phyloP scores from a whole-genome alignment of 1,140 invertebrate genomes.

The Ceratina australensis region DNA sequence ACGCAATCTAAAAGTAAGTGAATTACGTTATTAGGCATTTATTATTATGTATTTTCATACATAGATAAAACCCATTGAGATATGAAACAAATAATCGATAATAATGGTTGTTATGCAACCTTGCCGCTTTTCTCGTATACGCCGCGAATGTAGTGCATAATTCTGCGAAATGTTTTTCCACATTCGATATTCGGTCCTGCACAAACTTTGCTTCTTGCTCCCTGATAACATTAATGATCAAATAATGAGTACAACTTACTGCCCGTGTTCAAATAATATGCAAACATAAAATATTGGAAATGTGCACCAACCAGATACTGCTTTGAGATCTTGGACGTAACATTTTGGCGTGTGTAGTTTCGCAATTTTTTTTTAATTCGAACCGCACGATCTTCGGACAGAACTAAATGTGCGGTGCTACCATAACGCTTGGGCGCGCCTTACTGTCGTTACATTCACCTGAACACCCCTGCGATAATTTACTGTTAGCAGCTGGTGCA shows the following conservation, averaged over 20 bases:
- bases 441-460: slow-evolving; percentile 2
- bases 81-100: slow-evolving; percentile 47
- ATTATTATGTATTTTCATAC: too few relatives aligned
- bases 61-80: neutral
- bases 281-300: neutral
- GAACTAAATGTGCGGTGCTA: neutral
- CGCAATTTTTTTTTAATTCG: slow-evolving; percentile 22
- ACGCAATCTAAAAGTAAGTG: slow-evolving; percentile 79
- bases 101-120: slow-evolving; percentile 73
- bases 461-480: slow-evolving; percentile 53
- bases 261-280: neutral
- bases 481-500: slow-evolving; percentile 66
- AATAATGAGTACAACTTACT: neutral
- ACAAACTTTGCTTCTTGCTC: slow-evolving; percentile 87
- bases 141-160: slow-evolving; percentile 84
- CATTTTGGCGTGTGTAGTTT: slow-evolving; percentile 52
- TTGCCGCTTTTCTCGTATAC: slow-evolving; percentile 85
- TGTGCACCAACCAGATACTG: slow-evolving; percentile 66
- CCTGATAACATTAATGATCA: slow-evolving; percentile 48
- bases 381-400: slow-evolving; percentile 12
- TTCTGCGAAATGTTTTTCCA: slow-evolving; percentile 86
- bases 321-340: slow-evolving; percentile 69
- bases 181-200: slow-evolving; percentile 84
- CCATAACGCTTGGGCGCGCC: neutral
- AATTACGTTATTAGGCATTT: neutral